Evolutionary conservation across 2,888 invertebrate genomes (phyloP).

Genomic region (Drosophila affinis): DNA sequence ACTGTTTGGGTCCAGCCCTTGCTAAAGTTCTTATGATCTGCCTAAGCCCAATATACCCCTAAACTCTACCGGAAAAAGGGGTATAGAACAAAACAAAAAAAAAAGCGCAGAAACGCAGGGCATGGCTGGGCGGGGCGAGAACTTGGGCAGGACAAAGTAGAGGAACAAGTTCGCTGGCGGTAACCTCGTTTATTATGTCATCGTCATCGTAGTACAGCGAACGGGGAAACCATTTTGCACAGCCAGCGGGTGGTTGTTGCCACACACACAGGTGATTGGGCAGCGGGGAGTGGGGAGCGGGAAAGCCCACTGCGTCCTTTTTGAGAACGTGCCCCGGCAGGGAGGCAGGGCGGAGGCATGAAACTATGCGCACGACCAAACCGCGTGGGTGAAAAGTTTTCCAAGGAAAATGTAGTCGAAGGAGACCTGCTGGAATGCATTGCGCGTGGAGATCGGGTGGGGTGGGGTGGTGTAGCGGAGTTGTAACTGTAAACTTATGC

Average conservation of each 20-base stretch:
- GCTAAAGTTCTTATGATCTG: no score
- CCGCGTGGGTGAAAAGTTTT: slow-evolving; percentile 48
- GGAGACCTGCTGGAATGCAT: slow-evolving; percentile 32
- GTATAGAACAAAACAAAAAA: background rate
- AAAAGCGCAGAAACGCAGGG: slow-evolving; percentile 8
- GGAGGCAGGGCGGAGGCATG: slow-evolving; percentile 24
- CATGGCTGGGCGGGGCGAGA: slow-evolving; percentile 11
- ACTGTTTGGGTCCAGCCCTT: no score
- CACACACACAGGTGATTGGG: slow-evolving; percentile 31
- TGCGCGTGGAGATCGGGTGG: background rate
- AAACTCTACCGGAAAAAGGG: background rate
- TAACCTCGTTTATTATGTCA: slow-evolving; percentile 72
- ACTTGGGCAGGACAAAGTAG: slow-evolving; percentile 42
- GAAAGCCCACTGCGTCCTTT: slow-evolving; percentile 11
- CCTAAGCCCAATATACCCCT: background rate
- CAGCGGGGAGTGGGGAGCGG: slow-evolving; percentile 20
- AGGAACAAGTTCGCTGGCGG: slow-evolving; percentile 49
- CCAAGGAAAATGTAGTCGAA: slow-evolving; percentile 23
- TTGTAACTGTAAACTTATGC: slow-evolving; percentile 52
- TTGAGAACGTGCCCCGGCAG: slow-evolving; percentile 51
- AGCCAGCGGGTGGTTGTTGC: slow-evolving; percentile 34
- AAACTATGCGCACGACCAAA: slow-evolving; percentile 53
- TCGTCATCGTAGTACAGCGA: slow-evolving; percentile 49
- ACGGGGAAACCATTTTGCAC: slow-evolving; percentile 54
- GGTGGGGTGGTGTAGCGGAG: slow-evolving; percentile 1